phyloP scores from a whole-genome alignment of 2,888 invertebrate genomes.

The Mystacides longicornis region DNA sequence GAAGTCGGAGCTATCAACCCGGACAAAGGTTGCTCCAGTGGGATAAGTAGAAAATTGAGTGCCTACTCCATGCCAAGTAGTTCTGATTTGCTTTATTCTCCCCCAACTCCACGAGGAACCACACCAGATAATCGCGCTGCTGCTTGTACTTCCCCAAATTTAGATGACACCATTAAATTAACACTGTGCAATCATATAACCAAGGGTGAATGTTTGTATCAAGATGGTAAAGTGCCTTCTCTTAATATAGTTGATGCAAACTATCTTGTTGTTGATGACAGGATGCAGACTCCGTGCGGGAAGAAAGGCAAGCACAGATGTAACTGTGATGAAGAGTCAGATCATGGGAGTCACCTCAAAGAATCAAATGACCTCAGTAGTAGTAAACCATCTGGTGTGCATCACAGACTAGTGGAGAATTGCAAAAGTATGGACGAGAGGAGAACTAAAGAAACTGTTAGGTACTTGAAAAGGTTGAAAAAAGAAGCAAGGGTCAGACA shows the following conservation, averaged over 20 bases:
- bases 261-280: conserved; percentile 53
- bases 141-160: conserved; percentile 9
- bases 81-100: conserved; percentile 28
- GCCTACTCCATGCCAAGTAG: conserved; percentile 31
- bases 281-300: conserved; percentile 64
- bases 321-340: conserved; percentile 65
- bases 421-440: conserved; percentile 34
- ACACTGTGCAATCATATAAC: background rate
- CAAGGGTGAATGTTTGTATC: conserved; percentile 20
- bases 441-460: conserved; percentile 43
- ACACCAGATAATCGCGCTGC: conserved; percentile 25
- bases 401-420: conserved; percentile 31
- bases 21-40: conserved; percentile 31
- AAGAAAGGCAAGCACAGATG: conserved; percentile 73
- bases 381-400: conserved; percentile 24
- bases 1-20: conserved; percentile 32
- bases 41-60: conserved; percentile 25
- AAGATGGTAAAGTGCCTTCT: conserved; percentile 20
- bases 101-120: conserved; percentile 24
- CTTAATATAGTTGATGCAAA: conserved; percentile 24
- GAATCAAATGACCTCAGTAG: conserved; percentile 28
- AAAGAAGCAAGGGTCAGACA: conserved; percentile 43
- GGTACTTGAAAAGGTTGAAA: conserved; percentile 41
- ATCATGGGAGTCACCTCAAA: conserved; percentile 34
- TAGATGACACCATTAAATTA: conserved; percentile 1